phyloP scores from a whole-genome alignment of 2,797 vertebrate species.

The Fundulus diaphanus region DNA sequence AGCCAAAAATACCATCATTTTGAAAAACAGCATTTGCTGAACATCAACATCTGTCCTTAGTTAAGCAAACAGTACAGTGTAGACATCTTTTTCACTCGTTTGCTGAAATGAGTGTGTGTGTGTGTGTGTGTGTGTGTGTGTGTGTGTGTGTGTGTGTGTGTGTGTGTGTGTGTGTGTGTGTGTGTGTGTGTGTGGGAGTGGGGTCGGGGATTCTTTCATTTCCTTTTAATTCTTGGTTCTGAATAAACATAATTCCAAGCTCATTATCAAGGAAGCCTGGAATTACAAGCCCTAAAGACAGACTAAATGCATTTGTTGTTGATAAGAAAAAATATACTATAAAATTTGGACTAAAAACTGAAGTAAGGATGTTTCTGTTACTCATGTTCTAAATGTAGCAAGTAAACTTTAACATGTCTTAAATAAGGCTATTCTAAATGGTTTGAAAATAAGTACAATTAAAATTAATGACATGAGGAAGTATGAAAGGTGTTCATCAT shows the following conservation, averaged over 20 bases:
- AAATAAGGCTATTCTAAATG: not conserved
- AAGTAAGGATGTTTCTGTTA: not conserved
- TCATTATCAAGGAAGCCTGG: conserved; percentile 51
- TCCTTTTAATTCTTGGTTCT: conserved; percentile 75
- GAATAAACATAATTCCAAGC: conserved; percentile 73
- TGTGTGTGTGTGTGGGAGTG: not conserved
- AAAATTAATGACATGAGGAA: not conserved
- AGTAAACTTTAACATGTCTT: not conserved
- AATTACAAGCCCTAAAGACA: conserved; percentile 37
- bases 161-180: not conserved
- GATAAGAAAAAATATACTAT: conserved; percentile 20
- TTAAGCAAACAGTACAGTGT: conserved; percentile 75
- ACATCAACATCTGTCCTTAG: conserved; percentile 79
- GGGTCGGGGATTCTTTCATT: conserved; percentile 69
- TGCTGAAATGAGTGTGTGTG: conserved; percentile 48
- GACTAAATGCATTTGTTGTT: conserved; percentile 37
- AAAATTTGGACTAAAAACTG: not conserved
- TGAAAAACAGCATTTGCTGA: conserved; percentile 72
- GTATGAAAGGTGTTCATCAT: conserved; percentile 26
- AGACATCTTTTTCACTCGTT: conserved; percentile 80
- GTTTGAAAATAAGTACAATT: conserved; percentile 11
- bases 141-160: not conserved
- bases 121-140: not conserved
- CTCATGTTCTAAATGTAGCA: not conserved
- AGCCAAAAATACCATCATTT: conserved; percentile 71